Base-by-base conservation (phyloP, 2,113 vertebrate genomes). In the Microcebus ravelobensis region DNA sequence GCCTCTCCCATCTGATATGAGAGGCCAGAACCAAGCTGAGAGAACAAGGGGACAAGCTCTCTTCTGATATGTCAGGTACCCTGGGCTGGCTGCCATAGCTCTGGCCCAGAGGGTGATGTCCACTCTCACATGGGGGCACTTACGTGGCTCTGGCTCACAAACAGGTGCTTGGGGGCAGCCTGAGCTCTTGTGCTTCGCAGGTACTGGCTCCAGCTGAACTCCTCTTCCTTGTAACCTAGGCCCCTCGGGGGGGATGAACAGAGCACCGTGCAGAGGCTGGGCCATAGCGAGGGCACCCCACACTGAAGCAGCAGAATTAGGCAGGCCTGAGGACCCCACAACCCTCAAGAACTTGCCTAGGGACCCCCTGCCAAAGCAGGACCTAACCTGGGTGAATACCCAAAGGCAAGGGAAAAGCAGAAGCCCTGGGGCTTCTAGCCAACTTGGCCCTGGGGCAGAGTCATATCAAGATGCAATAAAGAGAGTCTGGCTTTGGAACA, bases 161-260 rank as follows among this genome's bases (percentile, higher is more conserved):
- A 99, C 74, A 99, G 98, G 85, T 99, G 99, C 98, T 99, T 99
- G 82, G 99, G 99, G 97, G 99, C 99, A 87, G 99, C 99, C 98
- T 99, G 99, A 98, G 99, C 99, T 98, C 99, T 99, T 68, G 99
- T 99, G 98, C 99, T 98, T 97, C 98, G 99, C 98, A 99, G 98
- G 96, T 99, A 99, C 98, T 98, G 99, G 96, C 98, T 98, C 99
- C 99, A 99, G 97, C 99, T 99, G 98, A 99, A 99, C 98, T 99
- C 99, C 71, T 99, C 99, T 94, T 99, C 99, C 98, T 99, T 99
- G 98, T 99, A 99, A 96, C 99, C 99, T 99, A 98, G 93, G 98
- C 98, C 96, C 98, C 98, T 98, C 98, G 92, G 90, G 71, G 97
- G 97, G 96, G 89, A 88, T 1, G 73, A 92, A 96, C 71, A 95